phyloP scores from a whole-genome alignment of 1,140 invertebrate genomes.

The Trigoniulus corallinus region DNA sequence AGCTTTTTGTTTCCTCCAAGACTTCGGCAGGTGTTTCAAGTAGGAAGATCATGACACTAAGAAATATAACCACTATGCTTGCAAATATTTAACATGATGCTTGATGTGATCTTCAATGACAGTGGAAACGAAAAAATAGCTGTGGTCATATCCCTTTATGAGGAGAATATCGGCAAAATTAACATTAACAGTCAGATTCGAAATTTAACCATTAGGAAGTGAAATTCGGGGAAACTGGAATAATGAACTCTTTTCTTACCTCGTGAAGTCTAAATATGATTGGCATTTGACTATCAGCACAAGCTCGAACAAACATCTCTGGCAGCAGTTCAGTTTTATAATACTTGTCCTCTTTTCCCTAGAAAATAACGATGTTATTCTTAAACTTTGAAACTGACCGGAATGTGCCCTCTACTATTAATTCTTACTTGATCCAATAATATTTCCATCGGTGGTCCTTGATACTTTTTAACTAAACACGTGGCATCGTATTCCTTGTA shows the following conservation, averaged over 20 bases:
- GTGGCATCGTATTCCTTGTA: slow-evolving; percentile 72
- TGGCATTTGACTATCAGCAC: slow-evolving; percentile 47
- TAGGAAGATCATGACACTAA: no score
- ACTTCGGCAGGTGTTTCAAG: no score
- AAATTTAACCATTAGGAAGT: neutral
- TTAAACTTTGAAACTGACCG: no score
- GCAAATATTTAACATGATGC: slow-evolving; percentile 54
- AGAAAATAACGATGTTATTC: slow-evolving; percentile 22
- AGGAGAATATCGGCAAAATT: slow-evolving; percentile 7
- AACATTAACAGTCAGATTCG: neutral
- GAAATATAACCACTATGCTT: no score
- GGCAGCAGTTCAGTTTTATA: slow-evolving; percentile 62
- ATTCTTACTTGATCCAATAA: slow-evolving; percentile 71
- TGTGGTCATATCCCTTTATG: slow-evolving; percentile 71
- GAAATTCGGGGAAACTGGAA: neutral
- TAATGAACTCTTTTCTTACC: slow-evolving; percentile 14
- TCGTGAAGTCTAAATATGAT: slow-evolving; percentile 60
- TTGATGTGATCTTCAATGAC: slow-evolving; percentile 89
- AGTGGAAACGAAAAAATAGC: slow-evolving; percentile 84
- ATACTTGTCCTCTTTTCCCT: slow-evolving; percentile 74
- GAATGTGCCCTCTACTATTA: neutral
- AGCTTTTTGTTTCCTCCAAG: no score
- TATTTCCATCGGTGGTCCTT: slow-evolving; percentile 64
- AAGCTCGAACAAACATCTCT: slow-evolving; percentile 61
- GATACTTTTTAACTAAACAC: slow-evolving; percentile 61